Base-by-base conservation (phyloP, 2,113 vertebrate species). In the Spea multiplicata region DNA sequence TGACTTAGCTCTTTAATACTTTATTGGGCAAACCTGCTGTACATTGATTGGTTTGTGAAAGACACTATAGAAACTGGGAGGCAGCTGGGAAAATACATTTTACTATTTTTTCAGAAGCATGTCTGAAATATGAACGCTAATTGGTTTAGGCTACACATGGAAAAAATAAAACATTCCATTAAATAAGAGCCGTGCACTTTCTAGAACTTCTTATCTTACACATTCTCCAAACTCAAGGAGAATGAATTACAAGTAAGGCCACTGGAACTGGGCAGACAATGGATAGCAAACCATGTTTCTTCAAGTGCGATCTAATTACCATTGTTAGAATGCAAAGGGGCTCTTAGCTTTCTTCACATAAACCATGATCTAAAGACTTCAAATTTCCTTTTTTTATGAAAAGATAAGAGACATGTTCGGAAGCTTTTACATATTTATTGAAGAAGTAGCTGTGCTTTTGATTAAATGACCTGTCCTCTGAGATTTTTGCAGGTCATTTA, bases 401-500 rank as follows among this genome's bases (percentile, higher is more conserved):
- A 65, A 72, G 50, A 49, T 67, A 73, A 79, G n/a, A 73, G 50
- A 71, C 52, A 47, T 49, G 59, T 73, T 62, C 48, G 61, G 64
- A 52, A 50, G 68, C 44, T 46, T 68, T 49, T 9, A n/a, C 50
- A 80, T 80, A 50, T 46, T 74, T 74, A 74, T 74, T 57, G 52
- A 74, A 59, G 52, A 9, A 67, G 45, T 3, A 61, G 64, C 44
- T 62, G 71, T 68, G 62, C 65, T 74, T 73, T 67, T 49, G 47
- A 67, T 59, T 55, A 68, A 66, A 30, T 68, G 71, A 74, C 71
- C 65, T 68, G 71, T 80, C 52, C 71, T 68, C 53, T 5, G 71
- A 67, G 65, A 8, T 48, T 68, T 74, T 67, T 72, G 64, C 62
- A 67, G 64, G 77, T 80, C 71, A 80, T 73, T 74, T 73, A 13